These are phyloP conservation scores for Aphodius sticticus DNA, from an alignment of 2,888 invertebrate species.

Conservation along the genomic window DNA sequence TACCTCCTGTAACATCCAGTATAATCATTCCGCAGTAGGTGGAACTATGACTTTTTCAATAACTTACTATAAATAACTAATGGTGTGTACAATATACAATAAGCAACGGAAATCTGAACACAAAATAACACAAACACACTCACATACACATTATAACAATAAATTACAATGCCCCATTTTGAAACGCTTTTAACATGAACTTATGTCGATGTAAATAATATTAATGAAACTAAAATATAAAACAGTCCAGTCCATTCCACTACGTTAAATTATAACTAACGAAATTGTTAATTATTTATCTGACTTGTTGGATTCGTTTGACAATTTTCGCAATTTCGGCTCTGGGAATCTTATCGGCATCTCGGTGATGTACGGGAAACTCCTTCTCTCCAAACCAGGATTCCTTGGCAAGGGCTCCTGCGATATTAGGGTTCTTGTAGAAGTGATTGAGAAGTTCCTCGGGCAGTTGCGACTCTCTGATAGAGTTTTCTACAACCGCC, in stretches of 20 bases:
- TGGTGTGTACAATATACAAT: too few relatives aligned
- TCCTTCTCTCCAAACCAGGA: conserved; percentile 82
- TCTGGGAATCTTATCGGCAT: conserved; percentile 82
- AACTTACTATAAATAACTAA: too few relatives aligned
- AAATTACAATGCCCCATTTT: neutral
- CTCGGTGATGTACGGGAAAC: conserved; percentile 79
- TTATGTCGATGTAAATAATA: neutral
- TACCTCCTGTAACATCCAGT: too few relatives aligned
- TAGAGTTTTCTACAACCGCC: conserved; percentile 75
- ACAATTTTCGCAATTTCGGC: conserved; percentile 78
- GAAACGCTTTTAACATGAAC: neutral
- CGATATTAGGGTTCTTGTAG: conserved; percentile 79
- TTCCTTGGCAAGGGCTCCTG: conserved; percentile 76
- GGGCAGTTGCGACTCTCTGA: conserved; percentile 76
- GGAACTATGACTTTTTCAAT: too few relatives aligned
- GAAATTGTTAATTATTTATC: conserved; percentile 7
- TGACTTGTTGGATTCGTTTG: conserved; percentile 72
- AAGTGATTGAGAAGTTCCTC: conserved; percentile 74
- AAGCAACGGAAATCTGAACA: too few relatives aligned
- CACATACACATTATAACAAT: too few relatives aligned
- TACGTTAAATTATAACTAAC: neutral
- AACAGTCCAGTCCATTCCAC: neutral
- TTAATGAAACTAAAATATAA: neutral
- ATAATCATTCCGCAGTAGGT: too few relatives aligned
- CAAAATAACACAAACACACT: too few relatives aligned